Evolutionary conservation across 2,113 vertebrate genomes (phyloP).

Genomic region (Onychorhynchus coronatus): DNA sequence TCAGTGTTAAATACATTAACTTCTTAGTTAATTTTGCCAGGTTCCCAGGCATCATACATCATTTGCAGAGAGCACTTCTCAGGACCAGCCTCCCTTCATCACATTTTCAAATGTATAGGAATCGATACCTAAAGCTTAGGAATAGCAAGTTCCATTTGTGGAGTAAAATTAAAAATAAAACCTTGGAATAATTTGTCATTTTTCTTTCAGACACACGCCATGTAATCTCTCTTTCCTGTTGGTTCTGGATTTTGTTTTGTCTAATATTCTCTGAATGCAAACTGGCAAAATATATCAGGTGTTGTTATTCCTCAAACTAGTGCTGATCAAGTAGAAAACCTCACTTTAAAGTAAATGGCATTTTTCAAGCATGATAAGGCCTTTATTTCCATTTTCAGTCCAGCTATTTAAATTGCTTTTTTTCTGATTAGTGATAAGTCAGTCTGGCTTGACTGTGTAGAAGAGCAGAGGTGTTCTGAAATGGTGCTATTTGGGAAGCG

Average conservation of each 20-base stretch:
- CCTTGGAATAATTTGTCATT: not conserved
- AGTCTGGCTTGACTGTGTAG: not conserved
- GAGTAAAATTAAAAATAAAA: not conserved
- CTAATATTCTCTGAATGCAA: not conserved
- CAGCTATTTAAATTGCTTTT: not conserved
- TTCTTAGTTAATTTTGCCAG: not conserved
- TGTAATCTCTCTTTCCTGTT: not conserved
- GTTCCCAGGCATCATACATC: not conserved
- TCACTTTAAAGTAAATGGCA: not conserved
- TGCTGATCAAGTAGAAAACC: not conserved
- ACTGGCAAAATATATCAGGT: not conserved
- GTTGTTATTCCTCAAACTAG: not conserved
- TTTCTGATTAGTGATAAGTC: slow-evolving; percentile 19
- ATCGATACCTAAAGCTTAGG: not conserved
- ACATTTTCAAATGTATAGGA: not conserved
- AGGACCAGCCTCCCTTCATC: not conserved
- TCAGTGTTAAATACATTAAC: not conserved
- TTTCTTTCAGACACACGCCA: not conserved
- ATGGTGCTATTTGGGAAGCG: not conserved
- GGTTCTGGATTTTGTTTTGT: not conserved
- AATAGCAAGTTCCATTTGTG: not conserved
- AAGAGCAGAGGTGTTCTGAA: slow-evolving; percentile 5
- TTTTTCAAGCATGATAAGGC: not conserved
- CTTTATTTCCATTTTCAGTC: slow-evolving; percentile 37
- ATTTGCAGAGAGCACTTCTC: not conserved